These are phyloP conservation scores for Dicerorhinus sumatrensis DNA, from an alignment of 2,113 vertebrate genomes.

Conservation along the genomic window DNA sequence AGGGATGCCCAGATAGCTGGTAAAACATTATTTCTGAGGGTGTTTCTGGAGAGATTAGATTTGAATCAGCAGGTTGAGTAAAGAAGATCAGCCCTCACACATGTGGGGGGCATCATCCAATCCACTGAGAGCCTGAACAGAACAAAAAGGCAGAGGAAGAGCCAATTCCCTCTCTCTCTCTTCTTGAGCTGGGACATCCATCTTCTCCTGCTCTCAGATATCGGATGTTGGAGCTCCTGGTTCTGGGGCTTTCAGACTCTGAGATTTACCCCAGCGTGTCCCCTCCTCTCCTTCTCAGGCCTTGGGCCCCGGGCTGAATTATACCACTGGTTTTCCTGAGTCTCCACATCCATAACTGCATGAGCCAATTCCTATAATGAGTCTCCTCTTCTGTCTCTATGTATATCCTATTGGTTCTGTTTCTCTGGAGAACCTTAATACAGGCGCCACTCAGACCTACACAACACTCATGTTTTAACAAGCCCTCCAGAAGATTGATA, in stretches of 20 bases:
- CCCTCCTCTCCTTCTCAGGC: neutral
- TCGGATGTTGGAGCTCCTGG: neutral
- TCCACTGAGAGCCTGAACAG: neutral
- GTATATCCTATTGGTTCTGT: neutral
- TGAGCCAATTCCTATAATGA: neutral
- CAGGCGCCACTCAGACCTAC: neutral
- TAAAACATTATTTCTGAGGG: neutral
- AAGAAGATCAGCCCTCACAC: neutral
- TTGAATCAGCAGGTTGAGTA: neutral
- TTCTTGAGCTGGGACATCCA: neutral
- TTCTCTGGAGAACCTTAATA: neutral
- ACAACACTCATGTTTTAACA: neutral
- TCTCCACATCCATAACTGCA: neutral
- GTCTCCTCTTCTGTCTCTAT: neutral
- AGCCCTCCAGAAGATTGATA: neutral
- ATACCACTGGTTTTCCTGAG: neutral
- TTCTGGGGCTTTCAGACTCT: neutral
- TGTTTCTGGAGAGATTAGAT: neutral
- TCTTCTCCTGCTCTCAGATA: neutral
- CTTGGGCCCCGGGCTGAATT: neutral
- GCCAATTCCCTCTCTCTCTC: neutral
- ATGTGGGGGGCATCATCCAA: neutral
- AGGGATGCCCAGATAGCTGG: neutral
- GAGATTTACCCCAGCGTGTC: neutral
- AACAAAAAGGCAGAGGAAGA: neutral